phyloP scores from a whole-genome alignment of 92 coral and sea anemone species.

The Epizoanthus rinbou region DNA sequence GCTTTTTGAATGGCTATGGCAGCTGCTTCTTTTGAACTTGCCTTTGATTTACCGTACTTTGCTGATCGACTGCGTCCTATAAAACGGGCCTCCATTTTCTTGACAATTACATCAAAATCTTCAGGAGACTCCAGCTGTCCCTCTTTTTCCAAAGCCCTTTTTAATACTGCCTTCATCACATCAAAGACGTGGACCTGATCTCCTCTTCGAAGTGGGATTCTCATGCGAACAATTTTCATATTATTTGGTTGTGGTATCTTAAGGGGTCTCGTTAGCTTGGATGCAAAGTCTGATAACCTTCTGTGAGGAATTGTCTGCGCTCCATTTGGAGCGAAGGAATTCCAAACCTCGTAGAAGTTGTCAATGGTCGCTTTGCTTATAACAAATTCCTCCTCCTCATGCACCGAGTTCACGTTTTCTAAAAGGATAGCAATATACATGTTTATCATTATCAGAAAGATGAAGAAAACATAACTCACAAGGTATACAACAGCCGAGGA shows the following conservation, averaged over 20 bases:
- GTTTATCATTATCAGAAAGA: slow-evolving; percentile 85
- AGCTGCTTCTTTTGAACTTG: slow-evolving; percentile 30
- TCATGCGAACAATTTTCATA: slow-evolving; percentile 64
- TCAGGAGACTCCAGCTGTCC: slow-evolving; percentile 84
- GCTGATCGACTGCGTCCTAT: slow-evolving; percentile 26
- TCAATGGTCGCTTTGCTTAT: slow-evolving; percentile 79
- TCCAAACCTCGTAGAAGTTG: slow-evolving; percentile 83
- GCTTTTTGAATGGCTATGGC: slow-evolving; percentile 26
- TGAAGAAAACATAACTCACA: slow-evolving; percentile 71
- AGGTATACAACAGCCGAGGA: slow-evolving; percentile 57
- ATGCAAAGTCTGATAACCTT: slow-evolving; percentile 74
- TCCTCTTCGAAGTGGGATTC: slow-evolving; percentile 84
- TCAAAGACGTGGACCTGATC: slow-evolving; percentile 90
- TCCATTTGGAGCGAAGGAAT: slow-evolving; percentile 75
- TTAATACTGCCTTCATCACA: slow-evolving; percentile 81
- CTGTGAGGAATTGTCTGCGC: slow-evolving; percentile 73
- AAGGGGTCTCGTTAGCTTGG: slow-evolving; percentile 79
- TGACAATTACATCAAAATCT: slow-evolving; percentile 71
- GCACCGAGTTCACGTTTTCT: slow-evolving; percentile 89
- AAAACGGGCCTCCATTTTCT: slow-evolving; percentile 78
- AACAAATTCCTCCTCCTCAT: slow-evolving; percentile 84
- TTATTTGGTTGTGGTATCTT: slow-evolving; percentile 77
- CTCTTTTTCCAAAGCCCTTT: slow-evolving; percentile 66
- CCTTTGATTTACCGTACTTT: slow-evolving; percentile 3
- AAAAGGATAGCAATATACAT: slow-evolving; percentile 95